These are phyloP conservation scores for Andrena dorsata DNA, from an alignment of 2,888 invertebrate species.

Conservation along the genomic window DNA sequence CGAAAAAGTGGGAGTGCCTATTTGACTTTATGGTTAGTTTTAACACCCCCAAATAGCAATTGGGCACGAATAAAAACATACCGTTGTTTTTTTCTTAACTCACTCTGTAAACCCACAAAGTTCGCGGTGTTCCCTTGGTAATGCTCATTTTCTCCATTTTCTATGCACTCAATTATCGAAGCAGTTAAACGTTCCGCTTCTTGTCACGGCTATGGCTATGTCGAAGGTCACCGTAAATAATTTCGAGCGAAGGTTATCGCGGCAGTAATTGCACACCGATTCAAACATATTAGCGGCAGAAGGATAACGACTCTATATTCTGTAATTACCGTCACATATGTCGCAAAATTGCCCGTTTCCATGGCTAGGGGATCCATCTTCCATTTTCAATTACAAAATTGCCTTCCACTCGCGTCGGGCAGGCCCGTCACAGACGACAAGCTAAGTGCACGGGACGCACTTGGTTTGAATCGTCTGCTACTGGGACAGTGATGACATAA, in stretches of 20 bases:
- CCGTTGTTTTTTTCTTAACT: no score
- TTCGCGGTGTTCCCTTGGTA: no score
- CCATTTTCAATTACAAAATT: conserved; percentile 38
- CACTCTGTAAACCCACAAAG: no score
- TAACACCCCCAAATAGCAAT: no score
- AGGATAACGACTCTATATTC: background rate
- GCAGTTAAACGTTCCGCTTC: background rate
- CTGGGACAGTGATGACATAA: conserved; percentile 63
- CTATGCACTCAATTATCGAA: background rate
- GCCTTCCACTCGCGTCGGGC: conserved; percentile 2
- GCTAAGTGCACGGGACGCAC: conserved; percentile 35
- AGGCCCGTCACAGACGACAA: conserved; percentile 23
- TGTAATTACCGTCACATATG: background rate
- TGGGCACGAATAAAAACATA: no score
- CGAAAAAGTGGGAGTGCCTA: no score
- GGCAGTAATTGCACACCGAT: background rate
- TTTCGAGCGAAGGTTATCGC: background rate
- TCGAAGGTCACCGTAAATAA: background rate
- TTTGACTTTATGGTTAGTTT: no score
- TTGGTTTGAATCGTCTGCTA: conserved; percentile 44
- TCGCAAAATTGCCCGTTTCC: background rate
- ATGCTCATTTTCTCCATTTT: background rate
- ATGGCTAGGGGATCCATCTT: background rate
- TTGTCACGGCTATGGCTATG: background rate
- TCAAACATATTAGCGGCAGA: background rate